Evolutionary conservation across 2,888 invertebrate species (phyloP).

Genomic region (Teleogryllus oceanicus): DNA sequence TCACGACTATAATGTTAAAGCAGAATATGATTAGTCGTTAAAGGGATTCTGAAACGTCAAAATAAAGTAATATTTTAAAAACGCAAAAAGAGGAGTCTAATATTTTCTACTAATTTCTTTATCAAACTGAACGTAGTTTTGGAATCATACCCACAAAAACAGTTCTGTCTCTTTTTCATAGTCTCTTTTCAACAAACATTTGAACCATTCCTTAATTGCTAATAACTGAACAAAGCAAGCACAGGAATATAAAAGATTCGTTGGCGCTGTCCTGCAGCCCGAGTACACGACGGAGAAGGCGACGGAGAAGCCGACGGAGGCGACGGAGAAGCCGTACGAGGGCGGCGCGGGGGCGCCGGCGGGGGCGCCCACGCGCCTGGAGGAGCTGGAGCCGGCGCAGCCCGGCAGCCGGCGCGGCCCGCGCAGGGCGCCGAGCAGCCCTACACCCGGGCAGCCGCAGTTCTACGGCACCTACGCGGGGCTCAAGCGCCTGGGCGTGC

Average conservation of each 20-base stretch:
- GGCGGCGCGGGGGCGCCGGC: conserved; percentile 34
- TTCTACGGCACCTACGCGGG: conserved; percentile 41
- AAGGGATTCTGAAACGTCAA: too few relatives aligned
- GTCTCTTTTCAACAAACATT: too few relatives aligned
- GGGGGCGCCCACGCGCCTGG: conserved; percentile 26
- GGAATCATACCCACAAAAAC: too few relatives aligned
- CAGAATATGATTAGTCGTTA: too few relatives aligned
- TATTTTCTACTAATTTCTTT: too few relatives aligned
- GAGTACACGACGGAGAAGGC: conserved; percentile 22
- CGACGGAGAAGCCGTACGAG: not conserved
- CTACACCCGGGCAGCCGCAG: conserved; percentile 54
- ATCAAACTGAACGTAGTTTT: too few relatives aligned
- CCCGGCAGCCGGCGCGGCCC: not conserved
- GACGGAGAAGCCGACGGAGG: not conserved
- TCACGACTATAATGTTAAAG: too few relatives aligned
- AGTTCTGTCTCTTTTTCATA: too few relatives aligned
- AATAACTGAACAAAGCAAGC: too few relatives aligned
- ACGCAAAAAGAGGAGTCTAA: too few relatives aligned
- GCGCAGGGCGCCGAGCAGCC: conserved; percentile 31
- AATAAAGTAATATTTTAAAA: too few relatives aligned
- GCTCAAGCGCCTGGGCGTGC: conserved; percentile 27
- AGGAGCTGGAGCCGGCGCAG: conserved; percentile 30
- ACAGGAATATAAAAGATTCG: not conserved
- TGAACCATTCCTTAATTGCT: too few relatives aligned
- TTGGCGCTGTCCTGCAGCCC: not conserved